Evolutionary conservation across 2,113 vertebrate species (phyloP).

Genomic region (Perca fluviatilis): DNA sequence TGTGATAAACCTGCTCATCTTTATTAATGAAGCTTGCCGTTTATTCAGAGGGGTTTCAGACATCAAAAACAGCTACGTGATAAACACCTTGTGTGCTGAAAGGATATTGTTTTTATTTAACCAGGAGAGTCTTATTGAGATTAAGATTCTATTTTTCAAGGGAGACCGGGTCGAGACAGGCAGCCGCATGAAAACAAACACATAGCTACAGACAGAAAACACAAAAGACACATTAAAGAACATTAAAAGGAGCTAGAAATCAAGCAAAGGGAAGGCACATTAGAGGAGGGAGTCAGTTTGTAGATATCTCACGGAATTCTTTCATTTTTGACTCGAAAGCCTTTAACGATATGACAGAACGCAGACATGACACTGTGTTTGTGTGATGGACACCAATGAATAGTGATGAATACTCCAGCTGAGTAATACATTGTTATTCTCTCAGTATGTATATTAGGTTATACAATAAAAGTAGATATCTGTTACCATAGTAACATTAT

Average conservation of each 20-base stretch:
- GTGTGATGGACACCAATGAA: conserved; percentile 12
- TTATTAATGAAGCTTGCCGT: conserved; percentile 68
- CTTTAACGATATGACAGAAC: not conserved
- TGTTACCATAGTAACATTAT: not conserved
- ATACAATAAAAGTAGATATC: not conserved
- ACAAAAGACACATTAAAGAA: too few relatives aligned
- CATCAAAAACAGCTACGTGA: conserved; percentile 38
- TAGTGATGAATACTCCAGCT: not conserved
- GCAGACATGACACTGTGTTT: conserved; percentile 17
- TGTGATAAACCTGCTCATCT: conserved; percentile 70
- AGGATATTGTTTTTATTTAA: not conserved
- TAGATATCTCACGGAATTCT: too few relatives aligned
- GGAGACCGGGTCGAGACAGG: too few relatives aligned
- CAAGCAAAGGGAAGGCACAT: too few relatives aligned
- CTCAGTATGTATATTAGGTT: conserved; percentile 5
- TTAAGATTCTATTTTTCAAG: too few relatives aligned
- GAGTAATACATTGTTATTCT: conserved; percentile 3
- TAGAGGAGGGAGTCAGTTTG: too few relatives aligned
- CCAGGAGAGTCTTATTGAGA: too few relatives aligned
- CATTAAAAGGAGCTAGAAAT: too few relatives aligned
- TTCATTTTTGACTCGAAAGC: too few relatives aligned
- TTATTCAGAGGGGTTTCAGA: conserved; percentile 45
- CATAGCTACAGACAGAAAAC: too few relatives aligned
- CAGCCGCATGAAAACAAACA: too few relatives aligned
- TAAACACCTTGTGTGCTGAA: conserved; percentile 14